Evolutionary conservation across 2,113 vertebrate species (phyloP).

Genomic region (Forbesichthys agassizii): DNA sequence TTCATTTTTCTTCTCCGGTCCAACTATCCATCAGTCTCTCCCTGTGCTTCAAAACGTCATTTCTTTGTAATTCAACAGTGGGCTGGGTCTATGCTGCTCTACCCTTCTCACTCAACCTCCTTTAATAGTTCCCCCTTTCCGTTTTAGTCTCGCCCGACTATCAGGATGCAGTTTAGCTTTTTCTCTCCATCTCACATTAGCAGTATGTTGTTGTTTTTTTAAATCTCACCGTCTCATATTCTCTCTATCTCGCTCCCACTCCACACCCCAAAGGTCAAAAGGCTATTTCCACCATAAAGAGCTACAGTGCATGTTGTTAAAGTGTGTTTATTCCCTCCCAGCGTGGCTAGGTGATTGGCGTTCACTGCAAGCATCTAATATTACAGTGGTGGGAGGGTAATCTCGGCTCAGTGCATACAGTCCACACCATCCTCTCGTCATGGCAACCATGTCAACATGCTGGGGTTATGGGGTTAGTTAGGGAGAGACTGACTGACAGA

Average conservation of each 20-base stretch:
- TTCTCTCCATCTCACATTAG: neutral
- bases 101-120: conserved; percentile 6
- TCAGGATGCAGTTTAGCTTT: conserved; percentile 6
- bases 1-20: conserved; percentile 40
- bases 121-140: conserved; percentile 15
- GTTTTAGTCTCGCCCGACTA: conserved; percentile 10
- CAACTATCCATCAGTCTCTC: conserved; percentile 55
- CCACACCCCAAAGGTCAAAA: too few species aligned
- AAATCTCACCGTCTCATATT: neutral
- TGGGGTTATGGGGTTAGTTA: too few species aligned
- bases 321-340: too few species aligned
- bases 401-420: neutral
- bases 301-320: too few species aligned
- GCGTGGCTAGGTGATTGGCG: too few species aligned
- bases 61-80: conserved; percentile 52
- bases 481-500: neutral
- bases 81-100: neutral
- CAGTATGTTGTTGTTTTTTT: neutral
- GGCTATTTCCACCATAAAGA: too few species aligned
- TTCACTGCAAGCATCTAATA: too few species aligned
- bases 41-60: conserved; percentile 39
- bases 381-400: too few species aligned
- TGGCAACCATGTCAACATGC: neutral
- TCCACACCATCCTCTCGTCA: neutral
- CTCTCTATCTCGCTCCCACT: too few species aligned